Evolutionary conservation across 2,797 vertebrate genomes (phyloP), one percentile per base, ranked within the genome.

Genomic region (Pitangus sulphuratus): DNA sequence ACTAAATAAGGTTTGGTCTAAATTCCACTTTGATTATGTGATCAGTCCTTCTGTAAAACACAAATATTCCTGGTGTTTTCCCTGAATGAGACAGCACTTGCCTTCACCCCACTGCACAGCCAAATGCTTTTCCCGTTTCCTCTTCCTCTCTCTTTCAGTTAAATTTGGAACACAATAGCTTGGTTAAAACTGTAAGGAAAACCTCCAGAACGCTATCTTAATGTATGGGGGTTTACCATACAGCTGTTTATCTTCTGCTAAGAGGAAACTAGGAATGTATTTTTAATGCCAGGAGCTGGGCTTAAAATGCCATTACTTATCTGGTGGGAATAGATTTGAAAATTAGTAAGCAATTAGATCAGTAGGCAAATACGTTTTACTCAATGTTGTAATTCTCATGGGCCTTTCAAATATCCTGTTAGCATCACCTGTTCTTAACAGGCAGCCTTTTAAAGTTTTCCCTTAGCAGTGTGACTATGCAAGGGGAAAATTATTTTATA

Each of bases 331-430:
- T 95, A 79, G 37, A 77, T 90, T 93, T 83, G 88, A 95, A 96
- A 97, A 97, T 94, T 78, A 96, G 96, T 87, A 82, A 96, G 91
- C 96, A 97, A 90, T 97, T 96, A 97, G 87, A 91, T 96, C 78
- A 95, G 60, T 91, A 84, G 90, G 84, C 84, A 96, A 87, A 93
- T 93, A 76, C 47, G 79, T 94, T 96, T 96, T 87, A 56, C 86
- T 68, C 91, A 87, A 82, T 60, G 75, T 87, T 96, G 80, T 61
- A 69, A 86, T 69, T 94, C 97, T 95, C 90, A 1, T 8, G 93
- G 90, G 96, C 44, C 75, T 94, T 96, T 84, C 88, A 79, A 95
- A 95, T 86, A 95, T 95, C 96, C 91, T 91, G 77, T 91, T 91
- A 95, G 62, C 72, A 95, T 97, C 94, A 94, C 92, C 92, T 96